These are phyloP conservation scores for Taxidea taxus DNA, from an alignment of 2,113 vertebrate species.

Conservation along the genomic window DNA sequence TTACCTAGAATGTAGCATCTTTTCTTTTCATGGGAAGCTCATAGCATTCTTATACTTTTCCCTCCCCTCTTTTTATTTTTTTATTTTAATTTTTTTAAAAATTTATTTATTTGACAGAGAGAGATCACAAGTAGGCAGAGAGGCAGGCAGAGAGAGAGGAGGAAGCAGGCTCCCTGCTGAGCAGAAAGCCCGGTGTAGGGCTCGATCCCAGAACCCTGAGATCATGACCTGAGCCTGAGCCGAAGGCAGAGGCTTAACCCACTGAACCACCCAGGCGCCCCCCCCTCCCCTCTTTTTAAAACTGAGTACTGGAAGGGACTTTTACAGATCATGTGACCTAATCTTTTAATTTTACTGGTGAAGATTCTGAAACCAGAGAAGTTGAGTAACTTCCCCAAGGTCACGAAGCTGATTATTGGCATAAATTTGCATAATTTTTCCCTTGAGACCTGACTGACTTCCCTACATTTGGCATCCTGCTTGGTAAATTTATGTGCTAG, in stretches of 20 bases:
- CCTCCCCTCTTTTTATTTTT: background rate
- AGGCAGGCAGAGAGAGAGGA: too few species aligned
- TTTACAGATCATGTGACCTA: background rate
- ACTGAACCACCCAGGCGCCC: too few species aligned
- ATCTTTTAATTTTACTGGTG: background rate
- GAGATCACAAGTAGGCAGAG: too few species aligned
- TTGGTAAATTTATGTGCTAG: background rate
- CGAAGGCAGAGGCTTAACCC: too few species aligned
- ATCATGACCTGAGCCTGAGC: too few species aligned
- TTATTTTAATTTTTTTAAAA: too few species aligned
- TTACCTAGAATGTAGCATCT: background rate
- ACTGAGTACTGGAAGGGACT: background rate
- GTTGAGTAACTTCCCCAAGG: background rate
- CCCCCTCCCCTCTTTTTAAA: background rate
- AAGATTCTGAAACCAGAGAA: background rate
- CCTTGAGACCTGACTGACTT: constrained; percentile 9
- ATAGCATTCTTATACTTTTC: background rate
- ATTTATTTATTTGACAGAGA: too few species aligned
- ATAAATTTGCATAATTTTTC: background rate
- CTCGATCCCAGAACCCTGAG: too few species aligned
- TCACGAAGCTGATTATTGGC: background rate
- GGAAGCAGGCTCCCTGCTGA: too few species aligned
- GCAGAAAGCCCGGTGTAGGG: too few species aligned
- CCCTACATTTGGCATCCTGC: background rate
- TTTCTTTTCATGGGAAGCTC: background rate